Percentiles rank a stretch among this genome's conserved stretches.
Conservation (phyloP, 1,140 invertebrate genomes). For the Zophobas morio region DNA sequence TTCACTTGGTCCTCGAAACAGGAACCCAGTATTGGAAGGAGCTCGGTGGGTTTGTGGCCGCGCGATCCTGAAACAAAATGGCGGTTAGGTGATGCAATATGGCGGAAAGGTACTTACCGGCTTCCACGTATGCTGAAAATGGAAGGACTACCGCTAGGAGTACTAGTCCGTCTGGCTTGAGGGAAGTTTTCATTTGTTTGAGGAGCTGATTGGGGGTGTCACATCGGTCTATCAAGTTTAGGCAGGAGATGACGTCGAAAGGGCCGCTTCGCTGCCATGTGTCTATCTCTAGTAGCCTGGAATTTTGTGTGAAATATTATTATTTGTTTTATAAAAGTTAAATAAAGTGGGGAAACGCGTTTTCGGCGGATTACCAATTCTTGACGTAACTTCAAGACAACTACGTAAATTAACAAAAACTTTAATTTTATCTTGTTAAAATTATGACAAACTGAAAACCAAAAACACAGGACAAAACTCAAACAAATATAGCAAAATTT, state of each 20-base stretch:
- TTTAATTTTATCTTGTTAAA: too few species aligned
- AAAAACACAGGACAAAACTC: too few species aligned
- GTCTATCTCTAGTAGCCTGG: conserved; percentile 83
- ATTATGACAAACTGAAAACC: too few species aligned
- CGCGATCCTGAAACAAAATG: conserved; percentile 67
- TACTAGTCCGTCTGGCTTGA: conserved; percentile 80
- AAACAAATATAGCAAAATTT: too few species aligned
- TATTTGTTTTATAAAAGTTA: too few species aligned
- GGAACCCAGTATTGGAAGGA: conserved; percentile 77
- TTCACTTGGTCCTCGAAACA: conserved; percentile 86
- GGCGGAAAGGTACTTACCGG: conserved; percentile 67
- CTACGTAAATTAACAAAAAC: too few species aligned
- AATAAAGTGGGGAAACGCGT: too few species aligned
- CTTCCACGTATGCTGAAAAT: conserved; percentile 92
- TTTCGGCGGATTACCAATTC: too few species aligned
- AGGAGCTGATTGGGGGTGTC: conserved; percentile 84
- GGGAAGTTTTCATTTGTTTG: conserved; percentile 74
- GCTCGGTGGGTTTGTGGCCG: conserved; percentile 82
- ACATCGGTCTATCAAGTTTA: conserved; percentile 94
- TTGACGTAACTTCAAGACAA: too few species aligned
- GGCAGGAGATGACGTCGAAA: conserved; percentile 87
- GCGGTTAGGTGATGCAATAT: not conserved
- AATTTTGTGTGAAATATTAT: conserved; percentile 59
- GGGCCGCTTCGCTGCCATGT: conserved; percentile 76
- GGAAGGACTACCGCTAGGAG: conserved; percentile 90